These are phyloP conservation scores for Ophiothrix spiculata DNA, from an alignment of 35 echinoderm and acorn worm genomes.

Conservation along the genomic window DNA sequence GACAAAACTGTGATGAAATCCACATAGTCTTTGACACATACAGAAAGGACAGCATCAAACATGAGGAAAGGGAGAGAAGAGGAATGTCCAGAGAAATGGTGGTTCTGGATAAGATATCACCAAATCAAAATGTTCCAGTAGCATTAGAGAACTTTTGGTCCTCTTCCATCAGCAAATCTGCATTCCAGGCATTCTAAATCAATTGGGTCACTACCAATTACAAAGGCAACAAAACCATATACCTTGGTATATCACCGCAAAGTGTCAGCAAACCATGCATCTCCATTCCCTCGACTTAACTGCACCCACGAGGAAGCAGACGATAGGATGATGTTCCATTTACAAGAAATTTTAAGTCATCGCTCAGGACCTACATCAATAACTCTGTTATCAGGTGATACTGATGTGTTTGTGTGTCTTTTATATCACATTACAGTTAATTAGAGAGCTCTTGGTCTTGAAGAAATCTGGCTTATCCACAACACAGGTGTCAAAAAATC, in stretches of 20 bases:
- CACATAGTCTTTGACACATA: neutral
- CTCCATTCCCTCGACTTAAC: neutral
- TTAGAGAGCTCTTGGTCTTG: neutral
- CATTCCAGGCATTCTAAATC: neutral
- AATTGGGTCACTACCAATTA: neutral
- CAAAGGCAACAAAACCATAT: neutral
- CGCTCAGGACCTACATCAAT: neutral
- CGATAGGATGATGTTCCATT: neutral
- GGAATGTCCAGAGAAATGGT: neutral
- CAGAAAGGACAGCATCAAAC: neutral
- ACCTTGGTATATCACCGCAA: neutral
- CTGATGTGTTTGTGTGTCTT: no score
- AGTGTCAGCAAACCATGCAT: neutral
- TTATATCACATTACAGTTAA: no score
- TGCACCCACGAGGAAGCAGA: no score
- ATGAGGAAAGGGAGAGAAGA: neutral
- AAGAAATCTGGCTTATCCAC: neutral
- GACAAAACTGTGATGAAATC: neutral
- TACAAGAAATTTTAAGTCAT: neutral
- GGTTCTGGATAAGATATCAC: neutral
- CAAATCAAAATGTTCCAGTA: neutral
- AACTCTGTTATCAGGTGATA: neutral
- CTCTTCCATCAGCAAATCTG: neutral
- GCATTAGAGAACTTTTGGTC: neutral
- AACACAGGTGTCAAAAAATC: neutral